Evolutionary conservation across 1,140 invertebrate genomes (phyloP).

Genomic region (Bradysia coprophila): DNA sequence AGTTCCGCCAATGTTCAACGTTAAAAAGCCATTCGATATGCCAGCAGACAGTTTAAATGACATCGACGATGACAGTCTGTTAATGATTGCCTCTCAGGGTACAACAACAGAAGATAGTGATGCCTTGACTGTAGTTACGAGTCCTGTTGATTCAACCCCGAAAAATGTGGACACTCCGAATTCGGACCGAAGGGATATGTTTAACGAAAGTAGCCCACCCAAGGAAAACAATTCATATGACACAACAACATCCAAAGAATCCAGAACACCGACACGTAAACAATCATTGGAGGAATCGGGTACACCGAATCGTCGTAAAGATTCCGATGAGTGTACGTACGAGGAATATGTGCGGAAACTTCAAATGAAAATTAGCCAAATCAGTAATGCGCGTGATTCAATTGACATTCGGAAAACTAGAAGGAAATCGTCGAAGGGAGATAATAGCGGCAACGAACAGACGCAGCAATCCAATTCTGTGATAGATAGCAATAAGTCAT

Average conservation of each 20-base stretch:
- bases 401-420: conserved; percentile 46
- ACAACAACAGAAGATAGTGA: conserved; percentile 36
- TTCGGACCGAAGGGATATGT: conserved; percentile 18
- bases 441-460: conserved; percentile 20
- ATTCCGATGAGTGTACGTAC: conserved; percentile 24
- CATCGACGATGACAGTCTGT: conserved; percentile 37
- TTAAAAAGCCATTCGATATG: not conserved
- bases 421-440: conserved; percentile 31
- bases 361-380: conserved; percentile 49
- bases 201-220: conserved; percentile 10
- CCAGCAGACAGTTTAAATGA: conserved; percentile 11
- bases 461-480: conserved; percentile 11
- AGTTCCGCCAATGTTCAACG: conserved; percentile 1
- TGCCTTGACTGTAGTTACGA: conserved; percentile 30
- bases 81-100: conserved; percentile 13
- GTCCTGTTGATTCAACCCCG: conserved; percentile 27
- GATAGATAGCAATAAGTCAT: conserved; percentile 12
- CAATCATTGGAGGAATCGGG: conserved; percentile 1
- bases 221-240: not conserved
- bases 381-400: conserved; percentile 48
- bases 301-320: conserved; percentile 6
- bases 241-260: not conserved
- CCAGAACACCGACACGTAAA: conserved; percentile 7
- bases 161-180: conserved; percentile 9
- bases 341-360: conserved; percentile 44